Base-by-base conservation (phyloP, 2,113 vertebrate genomes). In the Bos taurus region DNA sequence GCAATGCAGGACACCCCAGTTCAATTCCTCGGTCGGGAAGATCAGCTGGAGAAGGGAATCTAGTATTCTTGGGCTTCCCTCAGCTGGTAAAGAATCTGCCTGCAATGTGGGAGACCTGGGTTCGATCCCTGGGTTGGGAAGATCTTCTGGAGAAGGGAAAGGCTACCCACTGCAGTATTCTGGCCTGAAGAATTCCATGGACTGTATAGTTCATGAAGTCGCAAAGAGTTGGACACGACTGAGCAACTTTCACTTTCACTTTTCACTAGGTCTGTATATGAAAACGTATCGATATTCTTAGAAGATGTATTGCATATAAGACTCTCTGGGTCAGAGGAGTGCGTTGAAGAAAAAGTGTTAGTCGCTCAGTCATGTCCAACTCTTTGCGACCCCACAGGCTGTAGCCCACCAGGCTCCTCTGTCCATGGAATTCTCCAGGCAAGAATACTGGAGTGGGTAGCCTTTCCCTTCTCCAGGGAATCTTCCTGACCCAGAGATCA, bases 141-240 rank as follows among this genome's bases (percentile, higher is more conserved):
- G 19, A 71, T 71, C n/a, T 19, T 11, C 67, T 71, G 9, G 67
- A 71, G 67, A 71, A 12, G 67, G n/a, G 19, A 71, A 71, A 40
- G n/a, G n/a, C 67, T 71, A 40, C 67, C 67, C n/a, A 3, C 10
- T 23, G 9, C 67, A 40, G n/a, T 40, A 40, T 71, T 71, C 19
- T 71, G n/a, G n/a, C 67, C n/a, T 40, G 67, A n/a, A 71, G n/a
- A 6, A 71, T 71, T 71, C 67, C n/a, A 2, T 40, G n/a, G 67
- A 36, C 64, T 71, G n/a, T 71, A 36, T 71, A 36, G 67, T 40
- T 40, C n/a, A 71, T 71, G 64, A 36, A 19, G 17, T 71, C 0
- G 2, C 64, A 36, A 71, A 36, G 67, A 71, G n/a, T 71, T 2
- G 0, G n/a, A 40, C n/a, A 71, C 0, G 0, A 40, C n/a, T 6